Evolutionary conservation across 2,797 vertebrate species (phyloP).

Genomic region (Linurgus olivaceus): DNA sequence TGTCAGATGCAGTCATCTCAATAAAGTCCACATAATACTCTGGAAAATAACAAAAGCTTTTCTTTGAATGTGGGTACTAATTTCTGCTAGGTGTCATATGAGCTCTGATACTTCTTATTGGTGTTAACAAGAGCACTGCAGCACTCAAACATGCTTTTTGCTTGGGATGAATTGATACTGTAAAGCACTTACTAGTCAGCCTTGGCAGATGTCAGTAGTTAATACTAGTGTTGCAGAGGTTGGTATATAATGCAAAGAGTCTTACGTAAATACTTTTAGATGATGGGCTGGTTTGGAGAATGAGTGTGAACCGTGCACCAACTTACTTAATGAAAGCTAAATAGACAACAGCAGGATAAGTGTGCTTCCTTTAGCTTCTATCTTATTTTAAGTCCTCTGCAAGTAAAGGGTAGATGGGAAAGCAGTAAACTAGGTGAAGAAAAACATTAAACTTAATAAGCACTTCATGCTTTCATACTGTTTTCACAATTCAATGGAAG

Average conservation of each 20-base stretch:
- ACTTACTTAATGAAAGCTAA: conserved; percentile 73
- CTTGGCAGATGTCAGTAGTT: conserved; percentile 83
- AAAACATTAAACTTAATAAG: conserved; percentile 52
- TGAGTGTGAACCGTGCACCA: conserved; percentile 50
- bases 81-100: conserved; percentile 83
- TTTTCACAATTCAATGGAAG: conserved; percentile 40
- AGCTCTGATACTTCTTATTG: conserved; percentile 80
- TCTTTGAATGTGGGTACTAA: conserved; percentile 83
- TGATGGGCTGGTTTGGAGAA: conserved; percentile 73
- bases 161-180: conserved; percentile 81
- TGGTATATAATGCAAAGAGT: conserved; percentile 77
- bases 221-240: conserved; percentile 79
- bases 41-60: conserved; percentile 82
- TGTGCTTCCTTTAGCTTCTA: conserved; percentile 64
- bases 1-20: conserved; percentile 85
- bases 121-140: conserved; percentile 77
- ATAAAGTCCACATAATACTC: conserved; percentile 85
- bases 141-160: conserved; percentile 82
- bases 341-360: conserved; percentile 68
- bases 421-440: conserved; percentile 64
- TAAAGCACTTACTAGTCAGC: conserved; percentile 81
- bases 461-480: conserved; percentile 11
- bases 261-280: conserved; percentile 80
- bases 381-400: conserved; percentile 57
- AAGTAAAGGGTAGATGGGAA: conserved; percentile 66